Evolutionary conservation across 1,140 invertebrate genomes (phyloP).

Genomic region (Caenorhabditis remanei): DNA sequence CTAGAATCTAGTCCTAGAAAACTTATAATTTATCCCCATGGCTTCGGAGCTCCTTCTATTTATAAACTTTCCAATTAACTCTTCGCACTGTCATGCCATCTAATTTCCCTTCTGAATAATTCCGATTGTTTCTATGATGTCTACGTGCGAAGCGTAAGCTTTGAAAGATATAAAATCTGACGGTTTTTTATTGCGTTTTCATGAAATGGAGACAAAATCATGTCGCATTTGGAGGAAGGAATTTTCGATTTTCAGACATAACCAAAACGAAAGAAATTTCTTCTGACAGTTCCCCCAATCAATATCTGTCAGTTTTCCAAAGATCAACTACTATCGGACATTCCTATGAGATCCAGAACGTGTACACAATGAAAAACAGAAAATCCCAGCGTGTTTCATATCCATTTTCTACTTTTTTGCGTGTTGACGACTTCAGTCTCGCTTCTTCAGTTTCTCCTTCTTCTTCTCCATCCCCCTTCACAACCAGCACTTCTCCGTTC

Average conservation of each 20-base stretch:
- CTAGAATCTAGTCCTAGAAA: too few relatives aligned
- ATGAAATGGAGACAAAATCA: too few relatives aligned
- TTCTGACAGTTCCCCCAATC: too few relatives aligned
- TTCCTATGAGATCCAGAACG: too few relatives aligned
- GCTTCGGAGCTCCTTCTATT: too few relatives aligned
- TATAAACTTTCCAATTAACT: not conserved
- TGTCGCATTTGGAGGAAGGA: too few relatives aligned
- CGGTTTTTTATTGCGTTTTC: not conserved
- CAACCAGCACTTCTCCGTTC: not conserved
- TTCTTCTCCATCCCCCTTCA: not conserved
- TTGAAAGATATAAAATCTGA: not conserved
- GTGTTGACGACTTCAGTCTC: not conserved
- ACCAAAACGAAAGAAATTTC: too few relatives aligned
- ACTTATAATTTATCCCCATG: too few relatives aligned
- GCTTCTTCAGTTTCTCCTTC: not conserved
- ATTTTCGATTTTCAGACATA: too few relatives aligned
- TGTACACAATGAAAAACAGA: too few relatives aligned
- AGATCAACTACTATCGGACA: not conserved
- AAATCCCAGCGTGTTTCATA: not conserved
- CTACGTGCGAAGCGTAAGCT: not conserved
- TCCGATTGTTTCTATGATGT: not conserved
- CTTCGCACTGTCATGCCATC: not conserved
- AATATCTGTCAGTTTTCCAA: not conserved
- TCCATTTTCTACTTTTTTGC: not conserved
- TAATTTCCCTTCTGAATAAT: too few relatives aligned